These are phyloP conservation scores for Drosophila acutilabella DNA, from an alignment of 2,888 invertebrate genomes.

Conservation along the genomic window DNA sequence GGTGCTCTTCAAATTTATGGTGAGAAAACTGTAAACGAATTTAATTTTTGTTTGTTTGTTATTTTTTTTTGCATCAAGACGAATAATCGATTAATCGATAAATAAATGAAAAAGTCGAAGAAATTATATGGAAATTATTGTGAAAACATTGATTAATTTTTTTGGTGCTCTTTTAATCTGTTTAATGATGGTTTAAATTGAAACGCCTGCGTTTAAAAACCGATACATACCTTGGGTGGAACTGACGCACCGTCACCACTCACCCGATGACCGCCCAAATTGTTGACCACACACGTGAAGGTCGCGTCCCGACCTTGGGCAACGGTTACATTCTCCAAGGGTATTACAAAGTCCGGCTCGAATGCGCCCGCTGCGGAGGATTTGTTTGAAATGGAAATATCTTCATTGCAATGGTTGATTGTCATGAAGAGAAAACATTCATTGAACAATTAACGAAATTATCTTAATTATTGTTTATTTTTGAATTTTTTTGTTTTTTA, in stretches of 20 bases:
- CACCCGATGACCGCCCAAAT: constrained; percentile 93
- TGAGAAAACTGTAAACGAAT: constrained; percentile 24
- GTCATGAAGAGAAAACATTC: constrained; percentile 74
- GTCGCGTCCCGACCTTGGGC: constrained; percentile 91
- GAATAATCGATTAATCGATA: constrained; percentile 14
- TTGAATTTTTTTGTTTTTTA: background rate
- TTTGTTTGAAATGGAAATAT: constrained; percentile 83
- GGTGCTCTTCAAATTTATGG: constrained; percentile 65
- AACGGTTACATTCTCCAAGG: constrained; percentile 91
- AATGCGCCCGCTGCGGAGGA: constrained; percentile 87
- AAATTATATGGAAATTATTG: background rate
- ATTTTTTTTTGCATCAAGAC: constrained; percentile 1
- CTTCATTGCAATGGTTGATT: constrained; percentile 76
- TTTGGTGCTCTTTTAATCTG: background rate
- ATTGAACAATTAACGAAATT: constrained; percentile 72
- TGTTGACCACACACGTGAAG: constrained; percentile 92
- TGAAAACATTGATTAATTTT: too few species aligned
- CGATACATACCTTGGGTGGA: constrained; percentile 94
- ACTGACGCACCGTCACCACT: constrained; percentile 91
- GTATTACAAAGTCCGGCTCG: constrained; percentile 91
- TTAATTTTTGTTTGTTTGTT: background rate
- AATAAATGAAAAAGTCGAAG: constrained; percentile 7
- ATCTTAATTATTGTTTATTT: constrained; percentile 23
- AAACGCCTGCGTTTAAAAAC: constrained; percentile 82
- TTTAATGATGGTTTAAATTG: constrained; percentile 22